phyloP scores from a whole-genome alignment of 2,797 vertebrate genomes.

The Pipistrellus nathusii region DNA sequence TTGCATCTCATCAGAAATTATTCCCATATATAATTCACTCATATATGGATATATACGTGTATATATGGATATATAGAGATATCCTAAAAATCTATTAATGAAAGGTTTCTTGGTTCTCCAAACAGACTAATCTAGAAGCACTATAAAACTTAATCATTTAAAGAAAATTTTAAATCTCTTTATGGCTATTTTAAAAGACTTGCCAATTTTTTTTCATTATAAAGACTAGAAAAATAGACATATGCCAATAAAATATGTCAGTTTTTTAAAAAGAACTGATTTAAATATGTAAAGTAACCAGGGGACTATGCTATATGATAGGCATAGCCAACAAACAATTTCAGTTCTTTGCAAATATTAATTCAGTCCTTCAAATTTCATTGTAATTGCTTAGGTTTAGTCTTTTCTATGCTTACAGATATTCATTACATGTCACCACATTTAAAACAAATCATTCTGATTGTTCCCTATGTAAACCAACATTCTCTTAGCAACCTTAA shows the following conservation, averaged over 20 bases:
- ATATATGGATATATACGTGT: not conserved
- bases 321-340: slow-evolving; percentile 47
- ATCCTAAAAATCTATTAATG: not conserved
- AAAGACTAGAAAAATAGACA: slow-evolving; percentile 26
- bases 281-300: slow-evolving; percentile 42
- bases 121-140: slow-evolving; percentile 14
- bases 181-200: slow-evolving; percentile 49
- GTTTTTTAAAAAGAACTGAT: not conserved
- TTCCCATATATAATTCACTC: not conserved
- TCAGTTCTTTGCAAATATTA: slow-evolving; percentile 40
- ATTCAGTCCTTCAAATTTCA: slow-evolving; percentile 19
- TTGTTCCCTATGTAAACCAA: not conserved
- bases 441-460: slow-evolving; percentile 31
- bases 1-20: slow-evolving; percentile 11
- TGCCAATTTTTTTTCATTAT: not conserved
- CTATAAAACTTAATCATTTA: slow-evolving; percentile 33
- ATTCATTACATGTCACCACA: not conserved
- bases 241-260: not conserved
- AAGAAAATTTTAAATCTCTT: slow-evolving; percentile 49
- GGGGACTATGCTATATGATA: not conserved
- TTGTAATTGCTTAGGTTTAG: slow-evolving; percentile 40
- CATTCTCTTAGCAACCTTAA: not conserved
- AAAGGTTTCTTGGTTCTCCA: not conserved
- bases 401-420: slow-evolving; percentile 9
- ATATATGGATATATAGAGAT: not conserved